Percentiles rank a stretch among this genome's conserved stretches.
phyloP scores from a whole-genome alignment of 1,140 invertebrate genomes.

The Brachionus rubens region DNA sequence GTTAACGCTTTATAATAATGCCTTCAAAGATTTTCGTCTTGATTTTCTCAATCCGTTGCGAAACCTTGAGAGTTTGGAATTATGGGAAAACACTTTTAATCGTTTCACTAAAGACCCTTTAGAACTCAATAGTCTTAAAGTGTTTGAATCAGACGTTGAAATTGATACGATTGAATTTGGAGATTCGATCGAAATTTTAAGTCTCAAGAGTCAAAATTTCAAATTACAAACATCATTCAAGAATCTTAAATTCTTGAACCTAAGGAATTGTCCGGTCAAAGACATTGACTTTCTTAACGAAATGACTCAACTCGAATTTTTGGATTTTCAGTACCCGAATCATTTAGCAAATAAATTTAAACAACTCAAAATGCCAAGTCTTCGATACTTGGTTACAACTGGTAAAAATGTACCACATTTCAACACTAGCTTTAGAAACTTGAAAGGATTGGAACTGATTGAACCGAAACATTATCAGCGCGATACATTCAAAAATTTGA shows the following conservation, averaged over 20 bases:
- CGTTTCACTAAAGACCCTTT: too few species aligned
- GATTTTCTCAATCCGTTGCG: not conserved
- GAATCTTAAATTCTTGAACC: not conserved
- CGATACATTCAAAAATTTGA: not conserved
- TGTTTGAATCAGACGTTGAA: not conserved
- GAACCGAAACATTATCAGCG: not conserved
- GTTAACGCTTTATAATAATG: not conserved
- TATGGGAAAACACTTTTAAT: not conserved
- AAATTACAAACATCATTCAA: not conserved
- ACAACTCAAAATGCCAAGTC: not conserved
- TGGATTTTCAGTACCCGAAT: not conserved
- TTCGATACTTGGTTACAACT: not conserved
- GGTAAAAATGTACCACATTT: not conserved
- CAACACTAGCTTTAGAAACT: not conserved
- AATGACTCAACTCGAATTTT: not conserved
- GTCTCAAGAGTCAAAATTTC: not conserved
- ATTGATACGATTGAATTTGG: not conserved
- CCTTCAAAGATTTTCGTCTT: not conserved
- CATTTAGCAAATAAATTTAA: not conserved
- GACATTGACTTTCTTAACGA: not conserved
- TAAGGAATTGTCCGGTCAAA: not conserved
- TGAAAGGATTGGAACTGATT: conserved; percentile 3
- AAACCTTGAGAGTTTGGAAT: not conserved
- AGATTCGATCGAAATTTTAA: not conserved
- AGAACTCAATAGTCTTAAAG: not conserved